Percentiles rank a stretch among this genome's conserved stretches.
phyloP scores from a whole-genome alignment of 2,113 vertebrate genomes.

The Salvelinus fontinalis region DNA sequence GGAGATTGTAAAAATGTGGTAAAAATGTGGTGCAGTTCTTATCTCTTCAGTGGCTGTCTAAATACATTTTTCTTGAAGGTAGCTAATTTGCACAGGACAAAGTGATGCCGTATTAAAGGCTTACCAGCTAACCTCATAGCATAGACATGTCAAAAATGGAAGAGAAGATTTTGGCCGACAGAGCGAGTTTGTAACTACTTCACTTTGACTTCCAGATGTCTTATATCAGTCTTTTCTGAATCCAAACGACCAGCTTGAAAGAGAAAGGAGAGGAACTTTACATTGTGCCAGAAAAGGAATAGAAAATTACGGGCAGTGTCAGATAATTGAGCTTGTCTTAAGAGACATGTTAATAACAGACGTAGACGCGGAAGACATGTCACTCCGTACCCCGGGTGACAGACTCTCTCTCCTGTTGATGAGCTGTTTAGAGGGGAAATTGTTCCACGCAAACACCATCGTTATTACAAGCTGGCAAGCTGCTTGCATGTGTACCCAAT shows the following conservation, averaged over 20 bases:
- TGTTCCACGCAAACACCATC: slow-evolving; percentile 82
- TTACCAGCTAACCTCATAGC: slow-evolving; percentile 9
- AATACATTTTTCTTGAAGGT: background rate
- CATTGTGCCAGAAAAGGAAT: slow-evolving; percentile 82
- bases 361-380: slow-evolving; percentile 79
- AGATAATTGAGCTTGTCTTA: slow-evolving; percentile 86
- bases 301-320: slow-evolving; percentile 85
- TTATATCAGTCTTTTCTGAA: slow-evolving; percentile 76
- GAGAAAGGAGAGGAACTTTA: slow-evolving; percentile 82
- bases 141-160: slow-evolving; percentile 23
- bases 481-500: slow-evolving; percentile 77
- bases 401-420: slow-evolving; percentile 82
- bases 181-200: slow-evolving; percentile 48
- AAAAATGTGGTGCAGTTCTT: background rate
- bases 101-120: background rate
- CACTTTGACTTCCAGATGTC: slow-evolving; percentile 68
- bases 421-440: slow-evolving; percentile 83
- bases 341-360: slow-evolving; percentile 85
- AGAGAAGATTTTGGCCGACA: slow-evolving; percentile 35
- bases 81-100: background rate
- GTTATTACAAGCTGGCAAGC: slow-evolving; percentile 81
- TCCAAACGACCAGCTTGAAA: slow-evolving; percentile 75
- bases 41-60: background rate
- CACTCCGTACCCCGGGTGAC: slow-evolving; percentile 79
- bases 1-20: too few relatives aligned